Conservation (phyloP, 2,888 invertebrate species). For the Lathronympha strigana region DNA sequence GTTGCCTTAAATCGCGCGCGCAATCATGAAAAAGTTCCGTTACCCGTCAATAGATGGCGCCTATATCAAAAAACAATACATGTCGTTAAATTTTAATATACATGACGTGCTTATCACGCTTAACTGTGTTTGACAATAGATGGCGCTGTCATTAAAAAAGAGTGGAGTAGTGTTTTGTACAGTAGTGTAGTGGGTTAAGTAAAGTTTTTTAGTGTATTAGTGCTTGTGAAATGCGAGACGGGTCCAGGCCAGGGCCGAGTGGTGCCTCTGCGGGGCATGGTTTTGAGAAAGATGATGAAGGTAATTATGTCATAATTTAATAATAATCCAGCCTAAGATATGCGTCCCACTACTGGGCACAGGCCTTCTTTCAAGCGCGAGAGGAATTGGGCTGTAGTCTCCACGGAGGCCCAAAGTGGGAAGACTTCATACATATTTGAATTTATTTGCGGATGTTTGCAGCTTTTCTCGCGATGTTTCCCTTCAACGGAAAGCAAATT, state of each 20-base stretch:
- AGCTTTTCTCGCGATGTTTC: too few species aligned
- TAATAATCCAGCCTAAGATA: too few species aligned
- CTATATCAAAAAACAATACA: constrained; percentile 12
- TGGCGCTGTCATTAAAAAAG: constrained; percentile 21
- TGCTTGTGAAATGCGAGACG: constrained; percentile 78
- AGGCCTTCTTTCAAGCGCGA: too few species aligned
- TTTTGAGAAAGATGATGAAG: constrained; percentile 65
- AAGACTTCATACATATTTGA: too few species aligned
- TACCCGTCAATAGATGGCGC: constrained; percentile 4
- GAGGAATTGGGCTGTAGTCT: too few species aligned
- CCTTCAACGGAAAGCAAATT: too few species aligned
- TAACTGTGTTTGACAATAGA: constrained; percentile 21
- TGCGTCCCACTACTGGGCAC: too few species aligned
- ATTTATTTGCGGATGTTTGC: too few species aligned
- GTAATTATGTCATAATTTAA: constrained; percentile 52
- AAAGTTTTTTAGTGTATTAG: constrained; percentile 55
- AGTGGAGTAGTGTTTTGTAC: constrained; percentile 33
- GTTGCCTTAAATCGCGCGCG: constrained; percentile 24
- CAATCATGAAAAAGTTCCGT: constrained; percentile 18
- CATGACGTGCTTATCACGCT: constrained; percentile 9
- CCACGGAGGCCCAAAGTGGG: too few species aligned
- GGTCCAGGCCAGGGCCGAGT: constrained; percentile 72
- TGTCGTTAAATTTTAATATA: background rate
- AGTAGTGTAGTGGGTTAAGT: constrained; percentile 47
- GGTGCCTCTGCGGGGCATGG: constrained; percentile 69